Conservation (phyloP, 1,140 invertebrate species). For the Tetramorium alpestre region DNA sequence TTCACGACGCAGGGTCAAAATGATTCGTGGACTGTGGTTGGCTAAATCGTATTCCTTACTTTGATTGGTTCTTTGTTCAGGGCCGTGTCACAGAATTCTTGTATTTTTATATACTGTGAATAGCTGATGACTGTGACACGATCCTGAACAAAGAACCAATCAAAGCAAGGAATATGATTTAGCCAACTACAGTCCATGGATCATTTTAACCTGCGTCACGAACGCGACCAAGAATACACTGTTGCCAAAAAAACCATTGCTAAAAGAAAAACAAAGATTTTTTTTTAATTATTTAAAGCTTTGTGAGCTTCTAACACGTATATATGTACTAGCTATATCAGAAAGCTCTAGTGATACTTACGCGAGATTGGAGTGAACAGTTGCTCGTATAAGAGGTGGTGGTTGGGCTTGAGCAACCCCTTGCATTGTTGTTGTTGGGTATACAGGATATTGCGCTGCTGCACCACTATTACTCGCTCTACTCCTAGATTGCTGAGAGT, state of each 20-base stretch:
- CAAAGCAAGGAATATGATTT: no score
- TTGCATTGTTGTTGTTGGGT: slow-evolving; percentile 84
- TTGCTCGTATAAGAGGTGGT: slow-evolving; percentile 86
- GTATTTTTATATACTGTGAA: no score
- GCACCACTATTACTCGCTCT: slow-evolving; percentile 80
- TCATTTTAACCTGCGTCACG: no score
- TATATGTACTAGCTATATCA: slow-evolving; percentile 40
- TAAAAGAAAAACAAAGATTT: slow-evolving; percentile 39
- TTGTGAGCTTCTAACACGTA: slow-evolving; percentile 34
- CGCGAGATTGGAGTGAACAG: slow-evolving; percentile 84
- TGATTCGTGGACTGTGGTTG: no score
- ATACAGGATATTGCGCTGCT: slow-evolving; percentile 84
- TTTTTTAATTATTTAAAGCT: slow-evolving; percentile 53
- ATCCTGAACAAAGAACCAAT: no score
- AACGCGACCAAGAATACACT: slow-evolving; percentile 18
- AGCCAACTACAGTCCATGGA: no score
- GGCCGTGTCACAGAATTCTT: no score
- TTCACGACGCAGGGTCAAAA: no score
- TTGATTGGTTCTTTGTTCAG: no score
- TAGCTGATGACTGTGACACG: no score
- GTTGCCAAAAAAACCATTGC: slow-evolving; percentile 50
- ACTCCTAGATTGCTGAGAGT: slow-evolving; percentile 79
- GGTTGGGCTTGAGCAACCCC: slow-evolving; percentile 85
- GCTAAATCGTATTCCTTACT: no score
- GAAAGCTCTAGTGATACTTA: slow-evolving; percentile 72